A percentile compares a stretch with the other conserved stretches of the same genome.
These are phyloP conservation scores for Drosophila arizonae DNA, from an alignment of 1,140 invertebrate species.

Conservation along the genomic window DNA sequence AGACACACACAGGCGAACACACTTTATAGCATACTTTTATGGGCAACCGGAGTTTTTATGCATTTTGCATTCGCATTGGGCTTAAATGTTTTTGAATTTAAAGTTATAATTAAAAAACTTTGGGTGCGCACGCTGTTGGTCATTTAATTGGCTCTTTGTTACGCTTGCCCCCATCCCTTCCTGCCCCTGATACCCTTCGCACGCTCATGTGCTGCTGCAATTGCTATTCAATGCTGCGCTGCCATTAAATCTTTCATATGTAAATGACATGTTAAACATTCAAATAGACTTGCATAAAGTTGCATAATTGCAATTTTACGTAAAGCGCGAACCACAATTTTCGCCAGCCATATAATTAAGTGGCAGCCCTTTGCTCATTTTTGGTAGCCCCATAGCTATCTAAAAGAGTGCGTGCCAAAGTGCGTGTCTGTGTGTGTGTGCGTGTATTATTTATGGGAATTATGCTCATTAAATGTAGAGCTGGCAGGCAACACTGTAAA, in stretches of 20 bases:
- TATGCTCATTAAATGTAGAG: slow-evolving; percentile 68
- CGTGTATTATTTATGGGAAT: slow-evolving; percentile 69
- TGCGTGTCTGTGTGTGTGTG: slow-evolving; percentile 6
- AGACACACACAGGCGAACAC: slow-evolving; percentile 16
- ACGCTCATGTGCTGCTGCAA: slow-evolving; percentile 33
- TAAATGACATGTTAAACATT: slow-evolving; percentile 80
- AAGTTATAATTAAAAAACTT: slow-evolving; percentile 82
- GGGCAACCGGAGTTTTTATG: slow-evolving; percentile 73
- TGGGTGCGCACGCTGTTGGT: slow-evolving; percentile 69
- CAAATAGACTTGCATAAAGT: slow-evolving; percentile 78
- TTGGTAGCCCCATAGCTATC: slow-evolving; percentile 6
- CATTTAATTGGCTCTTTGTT: slow-evolving; percentile 80
- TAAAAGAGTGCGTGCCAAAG: neutral
- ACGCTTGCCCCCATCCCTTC: slow-evolving; percentile 39
- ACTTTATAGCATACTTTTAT: slow-evolving; percentile 77
- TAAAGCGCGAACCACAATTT: slow-evolving; percentile 18
- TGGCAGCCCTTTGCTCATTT: slow-evolving; percentile 20
- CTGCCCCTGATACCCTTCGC: too few relatives aligned
- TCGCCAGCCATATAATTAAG: slow-evolving; percentile 30
- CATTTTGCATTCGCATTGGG: slow-evolving; percentile 57
- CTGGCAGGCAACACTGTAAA: slow-evolving; percentile 13
- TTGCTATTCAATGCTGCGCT: slow-evolving; percentile 57
- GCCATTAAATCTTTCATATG: slow-evolving; percentile 75
- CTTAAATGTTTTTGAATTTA: slow-evolving; percentile 81
- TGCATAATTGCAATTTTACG: slow-evolving; percentile 76